Evolutionary conservation across 2,888 invertebrate species (phyloP), one percentile per base, ranked within the genome.

Genomic region (Lasioglossum vierecki): DNA sequence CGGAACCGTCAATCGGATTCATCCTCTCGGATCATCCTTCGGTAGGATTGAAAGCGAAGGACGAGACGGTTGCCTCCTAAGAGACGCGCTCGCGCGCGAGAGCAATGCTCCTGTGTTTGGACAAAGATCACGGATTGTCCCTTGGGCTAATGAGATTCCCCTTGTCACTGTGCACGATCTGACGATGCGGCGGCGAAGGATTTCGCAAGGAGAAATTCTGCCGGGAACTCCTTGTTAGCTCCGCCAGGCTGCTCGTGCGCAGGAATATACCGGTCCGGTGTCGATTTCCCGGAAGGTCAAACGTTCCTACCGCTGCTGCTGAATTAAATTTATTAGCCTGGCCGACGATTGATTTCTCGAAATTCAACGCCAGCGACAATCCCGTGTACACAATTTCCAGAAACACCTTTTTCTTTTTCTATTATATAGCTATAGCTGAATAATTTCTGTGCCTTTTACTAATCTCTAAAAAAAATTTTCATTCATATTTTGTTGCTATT

Each of bases 41-140:
- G 66, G 57, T 35, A 49, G 80, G 86, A 83, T 77, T 76, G 82
- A 82, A 90, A 82, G 86, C 81, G 82, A 86, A 79, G 57, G 81
- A 83, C 81, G 66, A 76, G 80, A 72, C 70, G 74, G 73, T 84
- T n/a, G 80, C 88, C 77, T 83, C 76, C 80, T 76, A 76, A 77
- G 71, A 85, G 82, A 80, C 63, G 73, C 74, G 79, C n/a, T 22
- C 11, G 70, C 57, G 57, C 63, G 41, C 39, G 39, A 41, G 70
- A 68, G 22, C 22, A 70, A 68, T 49, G 81, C 87, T 87, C 78
- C 84, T 88, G 79, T 90, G 89, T 90, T 90, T 90, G 90, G 85
- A 89, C 91, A 86, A 89, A 90, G 91, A 90, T 90, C 90, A 90
- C 87, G 85, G 81, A 85, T 87, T 83, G 91, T 88, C 85, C 82